Conservation (phyloP, 2,888 invertebrate genomes). For the Spatulosminthurus flaviceps region DNA sequence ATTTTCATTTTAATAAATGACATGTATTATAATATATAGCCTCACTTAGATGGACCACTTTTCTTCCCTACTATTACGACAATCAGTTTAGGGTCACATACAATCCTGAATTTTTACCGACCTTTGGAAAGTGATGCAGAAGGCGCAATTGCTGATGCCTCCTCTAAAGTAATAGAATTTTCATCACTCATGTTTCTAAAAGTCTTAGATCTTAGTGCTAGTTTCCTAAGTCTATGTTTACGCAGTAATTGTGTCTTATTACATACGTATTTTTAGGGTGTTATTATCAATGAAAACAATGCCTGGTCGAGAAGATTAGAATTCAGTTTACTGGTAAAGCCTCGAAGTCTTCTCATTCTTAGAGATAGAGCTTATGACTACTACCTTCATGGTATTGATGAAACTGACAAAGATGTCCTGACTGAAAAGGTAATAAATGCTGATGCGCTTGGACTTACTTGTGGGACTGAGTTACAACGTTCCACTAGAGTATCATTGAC, state of each 20-base stretch:
- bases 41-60: conserved; percentile 94
- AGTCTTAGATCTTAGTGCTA: too few relatives aligned
- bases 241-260: too few relatives aligned
- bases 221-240: too few relatives aligned
- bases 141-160: neutral
- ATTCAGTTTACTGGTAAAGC: conserved; percentile 85
- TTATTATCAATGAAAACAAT: too few relatives aligned
- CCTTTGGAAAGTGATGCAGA: conserved; percentile 48
- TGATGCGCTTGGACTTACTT: conserved; percentile 71
- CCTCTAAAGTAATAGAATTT: neutral
- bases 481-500: conserved; percentile 86
- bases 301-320: conserved; percentile 62
- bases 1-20: neutral
- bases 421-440: conserved; percentile 70
- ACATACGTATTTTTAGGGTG: too few relatives aligned
- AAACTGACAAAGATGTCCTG: conserved; percentile 73
- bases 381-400: conserved; percentile 88
- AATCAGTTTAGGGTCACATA: conserved; percentile 89
- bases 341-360: conserved; percentile 86
- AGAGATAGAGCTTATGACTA: conserved; percentile 82
- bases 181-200: too few relatives aligned
- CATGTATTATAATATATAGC: conserved; percentile 67
- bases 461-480: conserved; percentile 72
- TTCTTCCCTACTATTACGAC: conserved; percentile 94
- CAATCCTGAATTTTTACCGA: conserved; percentile 84